Evolutionary conservation across 2,888 invertebrate genomes (phyloP).

Genomic region (Panorpa germanica): DNA sequence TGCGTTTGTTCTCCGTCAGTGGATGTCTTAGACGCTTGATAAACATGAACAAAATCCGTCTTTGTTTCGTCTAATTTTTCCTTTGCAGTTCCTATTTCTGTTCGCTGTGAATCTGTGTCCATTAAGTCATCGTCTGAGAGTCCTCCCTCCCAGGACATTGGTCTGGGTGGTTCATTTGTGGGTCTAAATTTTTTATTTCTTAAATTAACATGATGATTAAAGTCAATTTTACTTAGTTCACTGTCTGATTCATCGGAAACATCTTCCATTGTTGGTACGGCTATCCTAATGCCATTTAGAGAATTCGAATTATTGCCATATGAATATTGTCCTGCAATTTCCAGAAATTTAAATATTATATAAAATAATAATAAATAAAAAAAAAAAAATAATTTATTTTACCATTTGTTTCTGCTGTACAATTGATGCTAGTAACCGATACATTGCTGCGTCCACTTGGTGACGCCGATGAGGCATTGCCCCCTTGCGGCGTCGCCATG

Average conservation of each 20-base stretch:
- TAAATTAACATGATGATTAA: slow-evolving; percentile 31
- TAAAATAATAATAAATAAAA: too few species aligned
- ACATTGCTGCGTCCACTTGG: slow-evolving; percentile 33
- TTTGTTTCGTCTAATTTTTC: slow-evolving; percentile 13
- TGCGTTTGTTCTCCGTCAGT: slow-evolving; percentile 6
- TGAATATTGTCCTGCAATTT: slow-evolving; percentile 16
- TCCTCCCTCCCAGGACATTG: slow-evolving; percentile 93
- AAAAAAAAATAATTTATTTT: slow-evolving; percentile 6
- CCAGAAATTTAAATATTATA: too few species aligned
- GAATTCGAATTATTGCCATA: slow-evolving; percentile 11
- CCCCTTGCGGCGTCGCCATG: too few species aligned
- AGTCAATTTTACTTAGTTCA: slow-evolving; percentile 23
- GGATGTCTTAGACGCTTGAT: slow-evolving; percentile 5
- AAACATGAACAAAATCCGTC: slow-evolving; percentile 14
- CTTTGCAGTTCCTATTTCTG: background rate
- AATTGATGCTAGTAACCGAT: slow-evolving; percentile 64
- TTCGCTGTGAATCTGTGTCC: slow-evolving; percentile 9
- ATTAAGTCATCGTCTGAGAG: slow-evolving; percentile 68
- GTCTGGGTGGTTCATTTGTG: slow-evolving; percentile 36
- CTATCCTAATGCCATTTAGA: slow-evolving; percentile 16
- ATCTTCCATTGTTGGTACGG: slow-evolving; percentile 19
- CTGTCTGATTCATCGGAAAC: slow-evolving; percentile 21
- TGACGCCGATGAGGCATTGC: too few species aligned
- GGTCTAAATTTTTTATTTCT: slow-evolving; percentile 23
- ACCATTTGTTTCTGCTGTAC: slow-evolving; percentile 22